phyloP scores from a whole-genome alignment of 2,888 invertebrate species.

The Quadroppia sp. region DNA sequence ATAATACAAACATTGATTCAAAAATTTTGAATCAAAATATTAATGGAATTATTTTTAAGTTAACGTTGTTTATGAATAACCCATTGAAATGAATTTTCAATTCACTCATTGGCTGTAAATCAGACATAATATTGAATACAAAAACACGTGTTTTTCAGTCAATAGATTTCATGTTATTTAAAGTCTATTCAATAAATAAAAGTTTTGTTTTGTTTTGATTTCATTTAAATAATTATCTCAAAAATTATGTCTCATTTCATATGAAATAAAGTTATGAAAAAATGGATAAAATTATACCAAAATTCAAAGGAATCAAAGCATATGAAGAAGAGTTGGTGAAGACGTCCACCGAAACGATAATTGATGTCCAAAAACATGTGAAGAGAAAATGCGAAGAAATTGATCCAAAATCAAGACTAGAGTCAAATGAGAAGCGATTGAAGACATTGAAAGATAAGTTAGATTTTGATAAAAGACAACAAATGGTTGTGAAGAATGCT shows the following conservation, averaged over 20 bases:
- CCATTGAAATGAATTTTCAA: too few relatives aligned
- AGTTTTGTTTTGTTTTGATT: too few relatives aligned
- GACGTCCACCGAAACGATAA: not conserved
- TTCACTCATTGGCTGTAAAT: too few relatives aligned
- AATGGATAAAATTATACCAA: slow-evolving; percentile 5
- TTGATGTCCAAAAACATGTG: not conserved
- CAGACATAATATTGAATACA: not conserved
- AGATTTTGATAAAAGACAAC: slow-evolving; percentile 20
- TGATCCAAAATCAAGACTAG: not conserved
- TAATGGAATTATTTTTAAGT: too few relatives aligned
- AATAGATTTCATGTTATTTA: not conserved
- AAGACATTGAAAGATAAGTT: slow-evolving; percentile 2
- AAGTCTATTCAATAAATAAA: not conserved
- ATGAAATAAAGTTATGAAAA: not conserved
- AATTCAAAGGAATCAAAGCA: slow-evolving; percentile 28
- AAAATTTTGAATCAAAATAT: too few relatives aligned
- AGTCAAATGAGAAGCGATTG: slow-evolving; percentile 6
- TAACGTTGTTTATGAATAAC: too few relatives aligned
- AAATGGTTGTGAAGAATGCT: not conserved
- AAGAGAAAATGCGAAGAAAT: not conserved
- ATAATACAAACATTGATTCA: too few relatives aligned
- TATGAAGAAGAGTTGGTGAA: slow-evolving; percentile 7
- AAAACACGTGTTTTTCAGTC: slow-evolving; percentile 8
- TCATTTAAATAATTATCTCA: too few relatives aligned
- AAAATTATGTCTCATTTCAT: too few relatives aligned